Conservation (phyloP, 2,113 vertebrate genomes). For the Trematomus loennbergii region DNA sequence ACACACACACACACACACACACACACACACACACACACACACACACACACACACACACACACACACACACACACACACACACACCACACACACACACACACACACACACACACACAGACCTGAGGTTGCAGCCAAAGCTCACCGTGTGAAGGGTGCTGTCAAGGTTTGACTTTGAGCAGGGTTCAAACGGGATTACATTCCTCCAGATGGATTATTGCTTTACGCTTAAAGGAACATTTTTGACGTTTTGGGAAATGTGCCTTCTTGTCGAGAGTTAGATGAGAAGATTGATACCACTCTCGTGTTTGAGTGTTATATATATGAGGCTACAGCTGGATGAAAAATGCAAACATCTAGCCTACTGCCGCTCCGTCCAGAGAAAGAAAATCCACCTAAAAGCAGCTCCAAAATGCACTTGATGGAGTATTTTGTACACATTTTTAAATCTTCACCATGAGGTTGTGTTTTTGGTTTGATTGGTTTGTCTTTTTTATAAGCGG, state of each 20-base stretch:
- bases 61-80: slow-evolving; percentile 18
- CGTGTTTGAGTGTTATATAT: not conserved
- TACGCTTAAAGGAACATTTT: not conserved
- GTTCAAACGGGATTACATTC: slow-evolving; percentile 10
- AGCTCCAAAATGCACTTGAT: too few relatives aligned
- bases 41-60: slow-evolving; percentile 23
- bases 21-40: too few relatives aligned
- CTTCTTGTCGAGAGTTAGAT: not conserved
- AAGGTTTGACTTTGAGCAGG: slow-evolving; percentile 32
- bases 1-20: too few relatives aligned
- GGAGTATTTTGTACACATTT: too few relatives aligned
- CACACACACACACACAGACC: slow-evolving; percentile 21
- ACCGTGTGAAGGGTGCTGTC: slow-evolving; percentile 28
- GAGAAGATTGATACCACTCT: not conserved
- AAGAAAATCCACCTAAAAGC: not conserved
- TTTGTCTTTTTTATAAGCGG: too few relatives aligned
- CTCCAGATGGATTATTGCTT: not conserved
- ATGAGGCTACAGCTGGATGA: not conserved
- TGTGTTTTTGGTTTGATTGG: too few relatives aligned
- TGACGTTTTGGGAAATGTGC: slow-evolving; percentile 11
- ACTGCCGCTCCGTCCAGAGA: not conserved
- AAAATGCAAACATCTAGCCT: not conserved
- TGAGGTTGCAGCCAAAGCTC: slow-evolving; percentile 17
- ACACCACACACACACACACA: slow-evolving; percentile 13
- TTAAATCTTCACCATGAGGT: too few relatives aligned